Base-by-base conservation (phyloP, 2,888 invertebrate genomes). In the Orchestes rusci region DNA sequence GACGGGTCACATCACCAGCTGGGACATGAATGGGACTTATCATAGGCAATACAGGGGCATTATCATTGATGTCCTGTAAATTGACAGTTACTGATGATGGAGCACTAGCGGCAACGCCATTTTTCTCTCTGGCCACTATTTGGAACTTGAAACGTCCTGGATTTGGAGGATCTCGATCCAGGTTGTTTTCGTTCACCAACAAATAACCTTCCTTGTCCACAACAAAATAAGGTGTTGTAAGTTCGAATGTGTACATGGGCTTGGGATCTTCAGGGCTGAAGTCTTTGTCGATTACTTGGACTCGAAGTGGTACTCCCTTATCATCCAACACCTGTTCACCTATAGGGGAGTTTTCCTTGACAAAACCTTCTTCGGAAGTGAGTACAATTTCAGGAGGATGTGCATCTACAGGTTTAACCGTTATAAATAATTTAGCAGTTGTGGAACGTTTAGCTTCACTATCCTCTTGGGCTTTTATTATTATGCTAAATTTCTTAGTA, bases 111-210 rank as follows among this genome's bases (percentile, higher is more conserved):
- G 87, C 87, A 17, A 75, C 74, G 1, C 84, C 85, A 36, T 75
- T 79, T 38, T 78, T 80, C 68, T 92, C 91, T 3, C 91, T 72
- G 1, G 89, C 91, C 3, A 91, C 88, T 36, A 91, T 82, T 72
- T 92, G 92, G 65, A 92, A 91, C 58, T 85, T 81, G 61, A 85
- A 88, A 60, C 81, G 81, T 16, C 85, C 85, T 0, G 83, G 82
- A 61, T 84, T 88, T 0, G 92, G 92, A 1, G 86, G 83, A 69
- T 92, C 92, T 20, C 92, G 74, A 63, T 92, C 92, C 31, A 93
- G 71, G 59, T 82, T 82, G 56, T 88, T 85, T 59, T 88, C 84
- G 60, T 84, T 85, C 0, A 92, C 91, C 10, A 86, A 73, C 29
- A 93, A 68, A 46, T 76, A 71, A 2, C 86, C 85, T 37, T 80